A percentile compares a stretch with the other conserved stretches of the same genome.
Conservation (phyloP, 2,797 vertebrate genomes). For the Euthynnus affinis region DNA sequence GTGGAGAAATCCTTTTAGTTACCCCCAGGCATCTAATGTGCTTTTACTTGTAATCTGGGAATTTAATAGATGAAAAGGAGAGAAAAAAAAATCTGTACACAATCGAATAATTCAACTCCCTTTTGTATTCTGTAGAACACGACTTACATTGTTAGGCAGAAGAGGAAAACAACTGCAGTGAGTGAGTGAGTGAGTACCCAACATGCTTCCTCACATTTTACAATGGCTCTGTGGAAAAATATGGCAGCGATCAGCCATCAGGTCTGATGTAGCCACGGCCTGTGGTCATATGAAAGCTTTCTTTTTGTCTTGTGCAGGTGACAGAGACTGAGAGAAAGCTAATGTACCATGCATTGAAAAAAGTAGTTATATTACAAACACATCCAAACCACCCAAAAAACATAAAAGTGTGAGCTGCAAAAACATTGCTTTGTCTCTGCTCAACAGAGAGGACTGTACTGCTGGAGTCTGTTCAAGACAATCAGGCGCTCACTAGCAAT, state of each 20-base stretch:
- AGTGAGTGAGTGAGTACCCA: conserved; percentile 60
- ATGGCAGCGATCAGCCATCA: conserved; percentile 65
- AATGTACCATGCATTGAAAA: conserved; percentile 81
- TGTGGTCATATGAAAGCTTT: conserved; percentile 58
- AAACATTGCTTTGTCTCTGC: conserved; percentile 59
- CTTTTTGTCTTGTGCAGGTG: conserved; percentile 71
- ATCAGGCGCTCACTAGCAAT: conserved; percentile 80
- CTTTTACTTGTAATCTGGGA: conserved; percentile 84
- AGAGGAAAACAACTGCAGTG: conserved; percentile 64
- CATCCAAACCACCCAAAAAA: conserved; percentile 83
- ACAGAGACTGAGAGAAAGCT: conserved; percentile 64
- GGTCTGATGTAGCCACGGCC: conserved; percentile 65
- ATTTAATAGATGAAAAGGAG: conserved; percentile 78
- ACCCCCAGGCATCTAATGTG: conserved; percentile 76
- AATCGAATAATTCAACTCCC: conserved; percentile 77
- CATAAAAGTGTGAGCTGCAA: conserved; percentile 73
- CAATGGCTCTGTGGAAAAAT: conserved; percentile 66
- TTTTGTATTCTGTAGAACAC: conserved; percentile 64
- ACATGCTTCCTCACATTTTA: conserved; percentile 64
- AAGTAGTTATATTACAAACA: conserved; percentile 86
- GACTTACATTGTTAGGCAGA: conserved; percentile 68
- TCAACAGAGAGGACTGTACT: conserved; percentile 54
- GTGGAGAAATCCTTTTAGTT: conserved; percentile 76
- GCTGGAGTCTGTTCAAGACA: conserved; percentile 84
- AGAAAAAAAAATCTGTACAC: conserved; percentile 62